Base-by-base conservation (phyloP, 1,140 invertebrate genomes). In the Drosophila arawakana region DNA sequence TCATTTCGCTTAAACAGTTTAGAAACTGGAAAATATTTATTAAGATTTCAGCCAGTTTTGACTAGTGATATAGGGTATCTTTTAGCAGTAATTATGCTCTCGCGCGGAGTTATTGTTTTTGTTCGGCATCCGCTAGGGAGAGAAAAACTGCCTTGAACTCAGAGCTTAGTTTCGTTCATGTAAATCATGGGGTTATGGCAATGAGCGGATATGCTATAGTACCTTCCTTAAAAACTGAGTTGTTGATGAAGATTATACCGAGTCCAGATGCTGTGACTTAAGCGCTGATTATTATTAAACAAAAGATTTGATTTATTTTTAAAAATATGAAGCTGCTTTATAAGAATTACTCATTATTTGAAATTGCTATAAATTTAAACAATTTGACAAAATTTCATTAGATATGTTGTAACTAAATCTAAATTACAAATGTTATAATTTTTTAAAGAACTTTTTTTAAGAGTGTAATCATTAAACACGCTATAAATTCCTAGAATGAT, bases 131-230 rank as follows among this genome's bases (percentile, higher is more conserved):
- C 49, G 68, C 39, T 55, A 50, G 47, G 44, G 70, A 52, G 70
- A 65, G 54, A 80, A 65, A 81, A 80, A 66, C 58, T 65, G 49
- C 49, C 61, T 65, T 55, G 62, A 66, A 66, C 80, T 59, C n/a
- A 11, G 49, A 11, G 49, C 11, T 49, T 25, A 37, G 34, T 43
- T 52, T 30, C 9, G 18, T 18, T 34, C 21, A 52, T 30, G 34
- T 62, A 39, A 52, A 63, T 54, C 49, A 3, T 43, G 21, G 15
- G 35, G 46, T 18, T 39, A 18, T 49, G 47, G 15, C 15, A 7
- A 41, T 21, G 47, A 54, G n/a, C n/a, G 61, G 37, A 63, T 52
- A 52, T 54, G 49, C 5, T 11, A 52, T 11, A 37, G 39, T 21
- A 18, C 13, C 13, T 54, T 15, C 37, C 10, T 57, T 41, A 18